Conservation (phyloP, 2,113 vertebrate genomes). For the Onychostruthus taczanowskii region DNA sequence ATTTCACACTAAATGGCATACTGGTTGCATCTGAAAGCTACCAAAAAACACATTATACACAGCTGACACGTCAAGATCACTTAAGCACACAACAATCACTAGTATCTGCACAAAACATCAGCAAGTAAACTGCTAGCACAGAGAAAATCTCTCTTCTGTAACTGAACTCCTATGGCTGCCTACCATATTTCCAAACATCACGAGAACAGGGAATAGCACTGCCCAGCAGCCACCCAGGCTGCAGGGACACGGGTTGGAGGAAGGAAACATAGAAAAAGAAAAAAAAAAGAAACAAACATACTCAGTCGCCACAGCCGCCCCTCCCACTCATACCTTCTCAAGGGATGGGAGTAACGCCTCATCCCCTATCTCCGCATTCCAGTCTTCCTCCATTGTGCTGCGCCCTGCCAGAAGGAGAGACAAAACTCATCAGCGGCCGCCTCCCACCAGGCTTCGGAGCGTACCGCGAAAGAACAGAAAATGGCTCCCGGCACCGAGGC, state of each 20-base stretch:
- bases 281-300: accelerated
- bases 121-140: neutral
- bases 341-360: neutral
- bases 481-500: neutral
- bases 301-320: accelerated
- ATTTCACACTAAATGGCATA: neutral
- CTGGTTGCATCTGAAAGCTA: neutral
- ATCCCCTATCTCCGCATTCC: constrained; percentile 53
- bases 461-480: accelerated
- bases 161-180: neutral
- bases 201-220: accelerated
- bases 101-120: neutral
- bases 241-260: accelerated
- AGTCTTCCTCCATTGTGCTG: constrained; percentile 63
- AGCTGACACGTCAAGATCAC: accelerated
- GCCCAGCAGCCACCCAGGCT: accelerated
- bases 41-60: neutral
- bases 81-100: neutral
- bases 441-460: accelerated
- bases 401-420: accelerated
- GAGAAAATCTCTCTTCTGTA: neutral
- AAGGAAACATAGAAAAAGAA: accelerated
- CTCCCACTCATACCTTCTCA: neutral
- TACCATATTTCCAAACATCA: neutral
- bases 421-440: accelerated